These are phyloP conservation scores for Yponomeuta sedellus DNA, from an alignment of 2,888 invertebrate species.

Conservation along the genomic window DNA sequence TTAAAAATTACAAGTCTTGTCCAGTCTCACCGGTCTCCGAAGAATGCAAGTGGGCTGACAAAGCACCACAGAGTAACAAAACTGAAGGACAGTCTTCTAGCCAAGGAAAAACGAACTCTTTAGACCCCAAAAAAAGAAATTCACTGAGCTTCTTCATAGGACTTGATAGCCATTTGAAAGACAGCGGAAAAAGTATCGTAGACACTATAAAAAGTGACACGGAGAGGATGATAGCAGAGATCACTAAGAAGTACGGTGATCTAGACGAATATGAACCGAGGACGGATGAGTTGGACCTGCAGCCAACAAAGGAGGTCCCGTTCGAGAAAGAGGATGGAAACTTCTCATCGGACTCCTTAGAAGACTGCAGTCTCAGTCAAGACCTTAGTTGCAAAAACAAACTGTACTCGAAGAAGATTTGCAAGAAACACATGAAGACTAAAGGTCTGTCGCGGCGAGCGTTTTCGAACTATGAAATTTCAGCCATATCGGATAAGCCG, in stretches of 20 bases:
- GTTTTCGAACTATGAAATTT: conserved; percentile 87
- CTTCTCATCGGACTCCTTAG: conserved; percentile 87
- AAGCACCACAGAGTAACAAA: conserved; percentile 47
- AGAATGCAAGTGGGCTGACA: conserved; percentile 81
- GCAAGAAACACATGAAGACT: conserved; percentile 71
- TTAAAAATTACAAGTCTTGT: conserved; percentile 84
- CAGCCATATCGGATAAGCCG: conserved; percentile 61
- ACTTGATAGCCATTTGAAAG: conserved; percentile 66
- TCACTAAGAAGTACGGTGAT: conserved; percentile 79
- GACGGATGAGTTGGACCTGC: conserved; percentile 50
- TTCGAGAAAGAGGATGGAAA: conserved; percentile 78
- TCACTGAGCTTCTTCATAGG: conserved; percentile 82
- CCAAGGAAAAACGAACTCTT: conserved; percentile 56
- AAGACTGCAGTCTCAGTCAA: conserved; percentile 80
- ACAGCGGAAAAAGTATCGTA: conserved; percentile 73
- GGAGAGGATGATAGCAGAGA: conserved; percentile 80
- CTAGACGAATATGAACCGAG: conserved; percentile 67
- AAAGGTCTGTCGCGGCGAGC: conserved; percentile 78
- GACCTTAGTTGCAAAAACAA: conserved; percentile 71
- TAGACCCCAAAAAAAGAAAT: conserved; percentile 72
- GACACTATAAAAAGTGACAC: conserved; percentile 80
- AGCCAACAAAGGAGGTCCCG: conserved; percentile 54
- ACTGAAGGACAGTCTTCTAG: conserved; percentile 32
- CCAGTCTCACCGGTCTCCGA: conserved; percentile 90
- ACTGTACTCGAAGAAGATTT: conserved; percentile 69